Conservation (phyloP, 2,113 vertebrate species). For the Pterocles burchelli region DNA sequence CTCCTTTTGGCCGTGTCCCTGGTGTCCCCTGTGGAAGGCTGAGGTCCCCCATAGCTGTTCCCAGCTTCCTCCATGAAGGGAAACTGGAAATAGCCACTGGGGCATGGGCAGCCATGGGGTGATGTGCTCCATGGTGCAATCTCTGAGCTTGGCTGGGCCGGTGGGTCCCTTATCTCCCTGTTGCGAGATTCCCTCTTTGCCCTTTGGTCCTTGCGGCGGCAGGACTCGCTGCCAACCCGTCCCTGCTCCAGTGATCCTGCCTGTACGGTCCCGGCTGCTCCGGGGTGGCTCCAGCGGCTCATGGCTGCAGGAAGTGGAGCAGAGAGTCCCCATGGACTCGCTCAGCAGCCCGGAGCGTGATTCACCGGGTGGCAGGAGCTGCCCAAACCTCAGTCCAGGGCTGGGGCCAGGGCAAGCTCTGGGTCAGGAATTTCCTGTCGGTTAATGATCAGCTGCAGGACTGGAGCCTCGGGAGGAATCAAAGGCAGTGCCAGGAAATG, state of each 20-base stretch:
- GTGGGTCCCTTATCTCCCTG: background rate
- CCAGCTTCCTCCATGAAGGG: background rate
- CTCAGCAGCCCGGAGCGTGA: background rate
- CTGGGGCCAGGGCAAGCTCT: background rate
- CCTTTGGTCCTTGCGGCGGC: background rate
- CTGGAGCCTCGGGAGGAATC: background rate
- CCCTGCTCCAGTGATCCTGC: background rate
- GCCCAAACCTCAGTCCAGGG: background rate
- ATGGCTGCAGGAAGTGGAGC: background rate
- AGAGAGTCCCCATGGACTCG: background rate
- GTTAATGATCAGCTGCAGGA: conserved; percentile 59
- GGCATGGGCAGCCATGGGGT: accelerated
- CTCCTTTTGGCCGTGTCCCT: accelerated
- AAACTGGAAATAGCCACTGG: background rate
- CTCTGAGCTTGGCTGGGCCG: background rate
- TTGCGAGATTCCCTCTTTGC: background rate
- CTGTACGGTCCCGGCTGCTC: background rate
- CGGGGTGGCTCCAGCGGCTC: accelerated
- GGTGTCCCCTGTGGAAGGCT: background rate
- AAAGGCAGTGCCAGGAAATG: background rate
- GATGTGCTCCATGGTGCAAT: background rate
- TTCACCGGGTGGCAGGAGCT: background rate
- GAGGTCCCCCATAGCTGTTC: accelerated
- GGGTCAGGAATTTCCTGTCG: conserved; percentile 61
- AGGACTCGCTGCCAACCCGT: background rate